These are phyloP conservation scores for Danio choprae DNA, from an alignment of 2,797 vertebrate species.

Conservation along the genomic window DNA sequence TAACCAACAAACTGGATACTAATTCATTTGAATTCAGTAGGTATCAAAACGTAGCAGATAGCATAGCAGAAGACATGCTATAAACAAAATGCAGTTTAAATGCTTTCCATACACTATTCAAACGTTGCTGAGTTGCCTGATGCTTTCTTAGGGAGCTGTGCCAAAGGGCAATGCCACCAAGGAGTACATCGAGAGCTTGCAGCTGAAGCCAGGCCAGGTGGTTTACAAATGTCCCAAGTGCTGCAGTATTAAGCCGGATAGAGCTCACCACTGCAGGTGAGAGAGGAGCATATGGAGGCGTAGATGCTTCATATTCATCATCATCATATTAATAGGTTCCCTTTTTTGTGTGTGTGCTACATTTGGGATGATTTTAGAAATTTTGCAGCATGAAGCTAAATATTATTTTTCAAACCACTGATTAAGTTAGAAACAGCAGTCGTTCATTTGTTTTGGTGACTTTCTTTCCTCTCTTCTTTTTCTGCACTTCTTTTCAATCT, in stretches of 20 bases:
- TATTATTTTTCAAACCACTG: not conserved
- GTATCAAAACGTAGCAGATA: not conserved
- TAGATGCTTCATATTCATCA: not conserved
- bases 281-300: not conserved
- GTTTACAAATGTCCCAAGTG: conserved; percentile 99
- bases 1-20: not conserved
- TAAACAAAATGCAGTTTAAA: not conserved
- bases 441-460: not conserved
- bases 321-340: not conserved
- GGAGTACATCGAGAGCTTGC: conserved; percentile 98
- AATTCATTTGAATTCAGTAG: not conserved
- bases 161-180: conserved; percentile 98
- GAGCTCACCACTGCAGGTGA: conserved; percentile 99
- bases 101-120: not conserved
- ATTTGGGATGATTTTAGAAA: not conserved
- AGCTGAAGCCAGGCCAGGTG: conserved; percentile 97
- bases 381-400: not conserved
- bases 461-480: not conserved
- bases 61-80: not conserved
- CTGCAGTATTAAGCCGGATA: conserved; percentile 98
- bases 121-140: not conserved
- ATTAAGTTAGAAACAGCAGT: not conserved
- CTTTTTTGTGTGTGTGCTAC: not conserved
- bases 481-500: not conserved
- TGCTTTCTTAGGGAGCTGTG: conserved; percentile 87